Percentiles rank a stretch among this genome's conserved stretches.
These are phyloP conservation scores for Watsonalla binaria DNA, from an alignment of 2,888 invertebrate genomes.

Conservation along the genomic window DNA sequence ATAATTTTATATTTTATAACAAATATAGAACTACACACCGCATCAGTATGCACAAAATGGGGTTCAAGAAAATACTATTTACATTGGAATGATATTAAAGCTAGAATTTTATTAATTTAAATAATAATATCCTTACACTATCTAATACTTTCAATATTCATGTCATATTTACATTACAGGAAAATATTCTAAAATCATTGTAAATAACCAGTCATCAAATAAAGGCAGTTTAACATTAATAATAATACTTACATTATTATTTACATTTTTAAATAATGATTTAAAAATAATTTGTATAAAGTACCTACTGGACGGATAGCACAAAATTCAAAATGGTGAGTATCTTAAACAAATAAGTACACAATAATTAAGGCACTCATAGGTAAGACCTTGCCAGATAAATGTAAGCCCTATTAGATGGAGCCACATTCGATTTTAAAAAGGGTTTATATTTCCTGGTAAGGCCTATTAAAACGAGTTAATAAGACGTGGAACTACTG, in stretches of 20 bases:
- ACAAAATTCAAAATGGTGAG: conserved; percentile 19
- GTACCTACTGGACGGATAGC: conserved; percentile 34
- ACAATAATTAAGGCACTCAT: conserved; percentile 52
- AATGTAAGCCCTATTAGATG: background rate
- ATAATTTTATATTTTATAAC: conserved; percentile 76
- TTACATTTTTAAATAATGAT: conserved; percentile 12
- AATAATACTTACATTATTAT: conserved; percentile 6
- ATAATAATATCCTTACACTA: conserved; percentile 48
- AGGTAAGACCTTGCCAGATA: conserved; percentile 10
- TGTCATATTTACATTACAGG: conserved; percentile 31
- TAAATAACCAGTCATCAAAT: conserved; percentile 53
- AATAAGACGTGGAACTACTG: conserved; percentile 85
- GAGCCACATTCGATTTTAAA: background rate
- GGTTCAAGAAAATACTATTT: conserved; percentile 55
- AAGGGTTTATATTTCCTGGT: background rate
- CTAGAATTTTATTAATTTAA: conserved; percentile 52
- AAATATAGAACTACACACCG: conserved; percentile 72
- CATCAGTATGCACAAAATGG: conserved; percentile 50
- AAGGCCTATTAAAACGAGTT: conserved; percentile 13
- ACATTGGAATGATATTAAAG: conserved; percentile 57
- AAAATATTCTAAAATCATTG: conserved; percentile 33
- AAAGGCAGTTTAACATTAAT: conserved; percentile 56
- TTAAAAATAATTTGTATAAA: conserved; percentile 21
- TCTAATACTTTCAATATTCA: conserved; percentile 30
- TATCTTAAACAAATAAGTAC: conserved; percentile 24